Conservation (phyloP, 2,797 vertebrate genomes). For the Octomys mimax region DNA sequence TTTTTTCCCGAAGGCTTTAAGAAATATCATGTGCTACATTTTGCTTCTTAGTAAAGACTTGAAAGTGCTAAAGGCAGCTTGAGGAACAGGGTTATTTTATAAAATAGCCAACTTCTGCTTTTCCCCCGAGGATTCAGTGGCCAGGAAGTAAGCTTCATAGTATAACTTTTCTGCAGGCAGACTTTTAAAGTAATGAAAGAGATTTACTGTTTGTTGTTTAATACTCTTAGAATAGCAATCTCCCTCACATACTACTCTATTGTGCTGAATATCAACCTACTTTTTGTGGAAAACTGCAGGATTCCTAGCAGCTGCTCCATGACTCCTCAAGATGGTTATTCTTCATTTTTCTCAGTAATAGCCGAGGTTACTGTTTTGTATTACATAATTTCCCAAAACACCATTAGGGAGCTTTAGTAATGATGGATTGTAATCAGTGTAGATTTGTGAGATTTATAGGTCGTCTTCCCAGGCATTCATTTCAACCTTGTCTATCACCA, state of each 20-base stretch:
- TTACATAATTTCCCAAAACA: conserved; percentile 15
- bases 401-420: conserved; percentile 4
- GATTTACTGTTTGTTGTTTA: conserved; percentile 5
- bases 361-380: background rate
- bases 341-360: conserved; percentile 36
- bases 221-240: background rate
- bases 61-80: conserved; percentile 19
- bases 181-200: conserved; percentile 53
- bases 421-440: background rate
- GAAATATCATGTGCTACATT: background rate
- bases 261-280: background rate
- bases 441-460: conserved; percentile 18
- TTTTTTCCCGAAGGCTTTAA: conserved; percentile 33
- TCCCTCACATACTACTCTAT: background rate
- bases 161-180: conserved; percentile 37
- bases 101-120: conserved; percentile 10
- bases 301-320: conserved; percentile 36
- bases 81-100: conserved; percentile 1
- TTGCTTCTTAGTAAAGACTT: conserved; percentile 57
- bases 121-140: background rate
- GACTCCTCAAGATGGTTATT: background rate
- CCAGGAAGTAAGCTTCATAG: conserved; percentile 49
- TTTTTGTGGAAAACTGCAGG: background rate
- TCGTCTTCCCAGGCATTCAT: conserved; percentile 21
- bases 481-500: conserved; percentile 26